Percentiles rank a stretch among this genome's conserved stretches.
These are phyloP conservation scores for Xanthorhoe designata DNA, from an alignment of 2,888 invertebrate genomes.

Conservation along the genomic window DNA sequence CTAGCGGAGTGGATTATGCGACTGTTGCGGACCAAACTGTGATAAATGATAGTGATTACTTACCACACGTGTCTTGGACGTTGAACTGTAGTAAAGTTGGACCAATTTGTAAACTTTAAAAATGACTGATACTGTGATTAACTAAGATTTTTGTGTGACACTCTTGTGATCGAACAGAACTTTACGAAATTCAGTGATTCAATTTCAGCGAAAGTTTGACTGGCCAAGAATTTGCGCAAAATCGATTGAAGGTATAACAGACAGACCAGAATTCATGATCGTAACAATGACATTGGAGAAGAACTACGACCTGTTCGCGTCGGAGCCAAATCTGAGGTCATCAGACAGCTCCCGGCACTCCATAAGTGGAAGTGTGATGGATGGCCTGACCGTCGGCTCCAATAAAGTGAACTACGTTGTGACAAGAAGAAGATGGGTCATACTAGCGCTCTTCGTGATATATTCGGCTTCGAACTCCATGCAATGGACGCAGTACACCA, in stretches of 20 bases:
- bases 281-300: conserved; percentile 27
- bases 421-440: conserved; percentile 91
- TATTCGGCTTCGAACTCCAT: conserved; percentile 96
- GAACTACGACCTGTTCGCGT: conserved; percentile 34
- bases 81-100: neutral
- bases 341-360: conserved; percentile 50
- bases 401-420: conserved; percentile 78
- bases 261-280: neutral
- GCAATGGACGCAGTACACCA: conserved; percentile 98
- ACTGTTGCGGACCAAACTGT: conserved; percentile 23
- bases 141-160: neutral
- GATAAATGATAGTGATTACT: conserved; percentile 15
- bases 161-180: neutral
- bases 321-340: conserved; percentile 50
- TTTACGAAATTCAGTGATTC: neutral
- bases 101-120: neutral
- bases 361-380: conserved; percentile 65
- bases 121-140: neutral
- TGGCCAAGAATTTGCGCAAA: neutral
- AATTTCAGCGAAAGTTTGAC: neutral
- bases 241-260: neutral
- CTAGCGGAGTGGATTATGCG: neutral
- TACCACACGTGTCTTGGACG: conserved; percentile 16
- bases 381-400: conserved; percentile 50
- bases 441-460: conserved; percentile 92